Conservation (phyloP, 2,113 vertebrate species). For the Clarias magur region DNA sequence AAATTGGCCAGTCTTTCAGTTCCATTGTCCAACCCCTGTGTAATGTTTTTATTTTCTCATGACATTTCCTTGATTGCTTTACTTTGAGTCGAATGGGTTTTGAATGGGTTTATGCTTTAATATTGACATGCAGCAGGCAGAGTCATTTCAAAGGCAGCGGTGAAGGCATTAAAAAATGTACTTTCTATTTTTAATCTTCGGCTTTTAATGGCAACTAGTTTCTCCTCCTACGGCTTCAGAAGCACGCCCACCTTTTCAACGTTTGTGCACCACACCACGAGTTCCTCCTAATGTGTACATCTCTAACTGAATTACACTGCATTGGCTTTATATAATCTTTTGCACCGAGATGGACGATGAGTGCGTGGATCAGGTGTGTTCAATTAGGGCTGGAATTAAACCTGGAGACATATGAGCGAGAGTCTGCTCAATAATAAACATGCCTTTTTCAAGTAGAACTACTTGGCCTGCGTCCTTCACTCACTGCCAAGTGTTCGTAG, state of each 20-base stretch:
- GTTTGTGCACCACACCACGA: background rate
- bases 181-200: background rate
- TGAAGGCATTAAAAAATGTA: background rate
- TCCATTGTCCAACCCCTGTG: too few relatives aligned
- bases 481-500: conserved; percentile 1
- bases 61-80: too few relatives aligned
- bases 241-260: background rate
- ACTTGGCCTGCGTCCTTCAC: background rate
- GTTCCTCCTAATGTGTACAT: too few relatives aligned
- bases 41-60: too few relatives aligned
- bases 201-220: background rate
- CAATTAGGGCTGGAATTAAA: background rate
- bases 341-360: background rate
- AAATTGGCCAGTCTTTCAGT: too few relatives aligned
- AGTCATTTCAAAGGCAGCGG: background rate
- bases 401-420: background rate
- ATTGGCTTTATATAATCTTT: background rate
- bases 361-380: background rate
- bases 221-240: background rate
- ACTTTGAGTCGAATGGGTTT: too few relatives aligned
- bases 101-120: too few relatives aligned
- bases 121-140: background rate
- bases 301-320: background rate
- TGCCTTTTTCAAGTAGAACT: background rate
- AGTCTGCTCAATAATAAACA: background rate